Evolutionary conservation across 1,140 invertebrate species (phyloP), one percentile per base, ranked within the genome.

Genomic region (Probaryconus sp.): DNA sequence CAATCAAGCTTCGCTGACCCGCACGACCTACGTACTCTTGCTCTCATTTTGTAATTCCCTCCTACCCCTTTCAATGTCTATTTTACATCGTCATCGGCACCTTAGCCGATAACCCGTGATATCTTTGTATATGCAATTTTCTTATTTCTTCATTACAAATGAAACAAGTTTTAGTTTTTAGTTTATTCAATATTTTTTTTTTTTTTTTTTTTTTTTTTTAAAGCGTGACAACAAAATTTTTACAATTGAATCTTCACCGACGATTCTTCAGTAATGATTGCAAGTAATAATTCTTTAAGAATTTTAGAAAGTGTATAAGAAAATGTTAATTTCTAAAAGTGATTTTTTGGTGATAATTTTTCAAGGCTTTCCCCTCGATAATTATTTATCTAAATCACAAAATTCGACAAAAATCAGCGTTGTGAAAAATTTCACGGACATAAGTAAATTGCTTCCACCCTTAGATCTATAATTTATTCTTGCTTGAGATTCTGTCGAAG

Each of bases 1-100:
- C 28, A 43, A 69, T 56, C 31, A 40, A 33, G 48, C 37, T 51
- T 47, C 7, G 16, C 30, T 48, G 55, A 70, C 55, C 65, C 17
- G 13, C 21, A 9, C n/a, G 65, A 69, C 65, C 47, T 69, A 60
- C 65, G 65, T 69, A 60, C 65, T 69, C 30, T 69, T 60, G 55
- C 65, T 69, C 67, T 21, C 48, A 35, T 70, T 53, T 60, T 7
- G 24, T 61, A 5, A 7, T 50, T 51, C 16, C 31, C 18, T 48
- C 13, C 16, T 21, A 4, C 43, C 43, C 17, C 14, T 20, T 17
- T 7, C 31, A 0, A 11, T 14, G 10, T 37, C 53, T 53, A 38
- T 48, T 70, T 56, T 33, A 55, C 56, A 45, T 56, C 50, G 42
- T 70, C 50, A 70, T n/a, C n/a, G n/a, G 56, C 48, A 56, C 48